Evolutionary conservation across 2,113 vertebrate species (phyloP).

Genomic region (Nymphicus hollandicus): DNA sequence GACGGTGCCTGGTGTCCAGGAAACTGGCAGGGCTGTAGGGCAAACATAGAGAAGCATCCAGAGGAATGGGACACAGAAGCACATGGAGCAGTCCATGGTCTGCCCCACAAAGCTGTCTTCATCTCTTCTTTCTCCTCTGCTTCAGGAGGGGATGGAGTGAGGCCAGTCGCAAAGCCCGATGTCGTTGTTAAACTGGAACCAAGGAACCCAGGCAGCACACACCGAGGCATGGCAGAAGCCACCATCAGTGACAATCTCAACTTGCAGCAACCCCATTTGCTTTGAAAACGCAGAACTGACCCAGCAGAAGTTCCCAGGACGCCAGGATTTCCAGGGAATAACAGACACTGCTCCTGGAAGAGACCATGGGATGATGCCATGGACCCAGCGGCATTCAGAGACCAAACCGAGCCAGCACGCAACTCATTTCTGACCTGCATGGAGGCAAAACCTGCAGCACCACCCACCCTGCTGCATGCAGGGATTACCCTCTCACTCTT

Average conservation of each 20-base stretch:
- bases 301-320: not conserved
- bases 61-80: not conserved
- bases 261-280: not conserved
- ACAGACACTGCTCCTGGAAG: not conserved
- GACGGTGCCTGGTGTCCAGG: not conserved
- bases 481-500: not conserved
- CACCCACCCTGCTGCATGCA: fast-evolving
- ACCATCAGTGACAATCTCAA: not conserved
- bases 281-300: not conserved
- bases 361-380: not conserved
- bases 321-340: not conserved
- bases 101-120: not conserved
- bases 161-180: fast-evolving
- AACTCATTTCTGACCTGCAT: fast-evolving
- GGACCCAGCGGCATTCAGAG: fast-evolving
- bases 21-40: not conserved
- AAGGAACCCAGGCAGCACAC: not conserved
- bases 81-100: fast-evolving
- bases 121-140: not conserved
- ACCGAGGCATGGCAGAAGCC: not conserved
- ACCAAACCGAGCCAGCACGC: not conserved
- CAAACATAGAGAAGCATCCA: not conserved
- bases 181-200: not conserved
- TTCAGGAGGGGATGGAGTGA: not conserved
- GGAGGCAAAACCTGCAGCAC: fast-evolving